Evolutionary conservation across 2,113 vertebrate species (phyloP), one percentile per base, ranked within the genome.

Genomic region (Haplochromis vanheusdeni): DNA sequence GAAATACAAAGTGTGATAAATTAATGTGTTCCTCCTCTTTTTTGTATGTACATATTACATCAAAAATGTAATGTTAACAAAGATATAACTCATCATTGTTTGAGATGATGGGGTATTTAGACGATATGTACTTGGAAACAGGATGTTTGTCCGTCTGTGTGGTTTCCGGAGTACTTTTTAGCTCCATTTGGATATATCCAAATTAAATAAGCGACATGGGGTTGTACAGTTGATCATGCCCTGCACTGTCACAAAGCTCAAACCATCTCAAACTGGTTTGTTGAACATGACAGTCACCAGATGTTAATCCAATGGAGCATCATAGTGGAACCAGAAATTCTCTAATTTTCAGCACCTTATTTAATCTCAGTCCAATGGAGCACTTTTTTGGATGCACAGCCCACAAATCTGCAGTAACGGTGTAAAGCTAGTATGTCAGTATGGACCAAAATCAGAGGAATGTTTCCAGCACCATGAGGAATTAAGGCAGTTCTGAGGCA

Each of bases 1-100:
- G 85, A 80, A 49, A 56, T 68, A 49, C 55, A 52, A 85, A 73
- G 68, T 75, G 12, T 84, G 23, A 86, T 68, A 56, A 84, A 86
- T 10, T n/a, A 68, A 79, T 86, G 16, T 16, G 17, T 9, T 26
- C 9, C 40, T 26, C 85, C 79, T 62, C 56, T 49, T 49, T 49
- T 47, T 77, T 51, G 26, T 8, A 5, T 49, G 23, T 13, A 62
- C 17, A 37, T 7, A n/a, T 28, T 77, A 49, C 16, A 51, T 19
- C 45, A 77, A 47, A 33, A 49, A 77, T 31, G 42, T 31, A 19
- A 51, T 49, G 4, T 77, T 51, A 49, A 77, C 45, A 33, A 51
- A 6, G 73, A 33, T 49, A 31, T 77, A 31, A 49, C 17, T 77
- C 16, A 28, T 28, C 16, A 47, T 47, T 11, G 37, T 47, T 75